These are phyloP conservation scores for Neomorphus geoffroyi DNA, from an alignment of 2,797 vertebrate species.

Conservation along the genomic window DNA sequence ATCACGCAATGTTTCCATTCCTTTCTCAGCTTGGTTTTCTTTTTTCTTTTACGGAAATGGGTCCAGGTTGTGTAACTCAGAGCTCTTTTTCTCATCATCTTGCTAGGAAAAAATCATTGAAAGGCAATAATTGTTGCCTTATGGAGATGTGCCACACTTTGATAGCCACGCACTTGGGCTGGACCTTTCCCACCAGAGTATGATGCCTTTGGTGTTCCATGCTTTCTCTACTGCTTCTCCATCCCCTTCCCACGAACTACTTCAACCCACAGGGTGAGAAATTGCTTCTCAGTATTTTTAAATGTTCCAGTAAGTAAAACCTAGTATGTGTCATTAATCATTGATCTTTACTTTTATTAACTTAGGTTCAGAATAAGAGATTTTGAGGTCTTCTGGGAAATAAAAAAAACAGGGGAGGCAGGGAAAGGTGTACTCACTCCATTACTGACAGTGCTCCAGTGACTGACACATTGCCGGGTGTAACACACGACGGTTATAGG, in stretches of 20 bases:
- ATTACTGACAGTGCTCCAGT: background rate
- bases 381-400: background rate
- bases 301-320: background rate
- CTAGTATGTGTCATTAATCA: background rate
- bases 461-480: background rate
- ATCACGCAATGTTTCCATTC: background rate
- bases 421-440: slow-evolving; percentile 1
- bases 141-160: rapidly evolving
- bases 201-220: rapidly evolving
- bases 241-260: background rate
- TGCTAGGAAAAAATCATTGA: background rate
- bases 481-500: background rate
- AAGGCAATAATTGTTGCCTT: background rate
- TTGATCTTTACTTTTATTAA: background rate
- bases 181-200: background rate
- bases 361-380: background rate
- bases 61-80: background rate
- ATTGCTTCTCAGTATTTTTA: background rate
- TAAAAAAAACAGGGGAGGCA: background rate
- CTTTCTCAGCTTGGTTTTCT: background rate
- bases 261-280: background rate
- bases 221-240: background rate
- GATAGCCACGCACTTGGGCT: background rate
- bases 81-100: background rate
- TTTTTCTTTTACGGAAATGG: background rate